Evolutionary conservation across 2,113 vertebrate genomes (phyloP), one percentile per base, ranked within the genome.

Genomic region (Antennarius striatus): DNA sequence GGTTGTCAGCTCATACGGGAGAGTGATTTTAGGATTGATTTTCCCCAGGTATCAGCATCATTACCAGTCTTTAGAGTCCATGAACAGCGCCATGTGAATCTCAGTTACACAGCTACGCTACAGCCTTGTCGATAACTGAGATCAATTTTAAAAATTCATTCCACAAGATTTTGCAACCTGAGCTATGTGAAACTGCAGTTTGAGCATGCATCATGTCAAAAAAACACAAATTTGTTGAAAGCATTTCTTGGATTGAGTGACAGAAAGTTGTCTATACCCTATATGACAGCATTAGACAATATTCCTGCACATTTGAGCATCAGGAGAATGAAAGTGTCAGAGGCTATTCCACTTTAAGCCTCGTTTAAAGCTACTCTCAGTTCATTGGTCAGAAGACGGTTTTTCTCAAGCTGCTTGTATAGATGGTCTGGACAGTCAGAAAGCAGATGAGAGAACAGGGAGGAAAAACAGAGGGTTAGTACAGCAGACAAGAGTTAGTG

Each of bases 321-420:
- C 60, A 80, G 42, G 64, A 77, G 65, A 62, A 46, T 28, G 47
- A 50, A 75, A 76, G 58, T 39, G 17, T 15, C 1, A 54, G 51
- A 54, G 54, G n/a, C 53, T 13, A 0, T 30, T 58, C 51, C 65
- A 32, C 46, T 71, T 94, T 92, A 98, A 61, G 94, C 94, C 87
- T 97, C 95, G 86, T 96, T 97, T 92, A 98, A 86, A 73, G 95
- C 96, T 92, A 98, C 91, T 91, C 96, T 96, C 89, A 98, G 94
- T 86, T 98, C 95, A 87, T 96, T 95, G 93, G 94, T 94, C 85
- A 98, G 96, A 76, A 95, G 93, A 64, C 93, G 94, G 86, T 98
- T 98, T 96, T 96, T 96, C 91, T 97, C 96, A 92, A 98, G 94
- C 94, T 98, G 95, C 90, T 94, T 95, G 94, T 97, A 96, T 87